These are phyloP conservation scores for Sarcophaga bullata DNA, from an alignment of 1,140 invertebrate species.

Conservation along the genomic window DNA sequence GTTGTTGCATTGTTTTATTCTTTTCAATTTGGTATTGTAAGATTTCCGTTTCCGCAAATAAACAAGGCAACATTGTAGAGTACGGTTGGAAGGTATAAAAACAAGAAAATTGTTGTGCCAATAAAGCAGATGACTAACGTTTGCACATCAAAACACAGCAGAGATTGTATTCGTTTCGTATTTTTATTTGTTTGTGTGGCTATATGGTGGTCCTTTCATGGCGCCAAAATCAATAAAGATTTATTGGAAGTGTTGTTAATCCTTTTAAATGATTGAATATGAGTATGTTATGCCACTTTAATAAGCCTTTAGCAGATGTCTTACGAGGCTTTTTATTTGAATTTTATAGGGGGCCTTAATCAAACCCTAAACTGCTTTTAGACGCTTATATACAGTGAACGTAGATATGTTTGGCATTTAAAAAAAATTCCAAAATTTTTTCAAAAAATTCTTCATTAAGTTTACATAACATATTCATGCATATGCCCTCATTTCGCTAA, in stretches of 20 bases:
- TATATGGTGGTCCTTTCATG: neutral
- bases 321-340: too few species aligned
- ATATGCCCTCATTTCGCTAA: neutral
- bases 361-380: too few species aligned
- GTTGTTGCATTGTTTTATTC: neutral
- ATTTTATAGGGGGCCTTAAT: too few species aligned
- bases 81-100: too few species aligned
- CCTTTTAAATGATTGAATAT: neutral
- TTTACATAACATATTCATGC: too few species aligned
- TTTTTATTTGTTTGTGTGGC: neutral
- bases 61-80: neutral
- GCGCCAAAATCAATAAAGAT: neutral
- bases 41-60: slow-evolving; percentile 13
- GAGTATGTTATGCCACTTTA: too few species aligned
- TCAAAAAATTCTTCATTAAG: too few species aligned
- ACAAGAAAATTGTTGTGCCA: neutral
- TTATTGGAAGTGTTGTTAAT: slow-evolving; percentile 9
- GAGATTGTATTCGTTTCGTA: neutral
- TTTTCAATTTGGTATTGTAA: neutral
- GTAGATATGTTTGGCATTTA: too few species aligned
- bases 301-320: too few species aligned
- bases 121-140: slow-evolving; percentile 16
- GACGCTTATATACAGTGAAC: too few species aligned
- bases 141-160: neutral
- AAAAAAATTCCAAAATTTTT: too few species aligned